Base-by-base conservation (phyloP, 2,113 vertebrate species). In the Panthera uncia region DNA sequence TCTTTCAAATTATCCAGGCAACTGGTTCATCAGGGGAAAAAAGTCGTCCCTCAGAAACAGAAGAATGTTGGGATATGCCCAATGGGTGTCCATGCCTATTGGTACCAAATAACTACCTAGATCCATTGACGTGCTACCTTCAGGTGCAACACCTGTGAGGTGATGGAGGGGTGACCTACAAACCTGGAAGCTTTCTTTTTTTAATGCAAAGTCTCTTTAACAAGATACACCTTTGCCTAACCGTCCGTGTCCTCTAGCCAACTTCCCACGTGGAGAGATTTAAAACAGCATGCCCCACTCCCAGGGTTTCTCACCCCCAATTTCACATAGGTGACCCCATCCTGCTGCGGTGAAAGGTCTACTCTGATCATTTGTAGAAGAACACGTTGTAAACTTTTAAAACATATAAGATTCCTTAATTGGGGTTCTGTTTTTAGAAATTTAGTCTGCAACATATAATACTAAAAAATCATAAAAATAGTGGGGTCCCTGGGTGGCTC, bases 41-140 rank as follows among this genome's bases (percentile, higher is more conserved):
- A n/a, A 12, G 2, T 23, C 12, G 15, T 41, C 23, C 13, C 13
- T 89, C 23, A 25, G 27, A 74, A 57, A 74, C 36, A 41, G 19
- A 71, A 84, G 48, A 29, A 48, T 45, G 13, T 3, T 65, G 36
- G 38, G 11, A 8, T 31, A 4, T 10, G 3, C 1, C 78, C 41
- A 41, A 45, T 7, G 45, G 18, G 33, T 6, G 12, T n/a, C 5
- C 7, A 0, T 21, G 31, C 15, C 66, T 33, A 0, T 13, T 41
- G 29, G 12, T 13, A 23, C 3, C 7, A 12, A 7, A 23, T 68
- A 79, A 45, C 14, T 29, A 1, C 23, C 4, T 16, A 10, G 13
- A 63, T 7, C 14, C 14, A 18, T 0, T 8, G 13, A 19, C 36
- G 16, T 4, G 36, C 0, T 14, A 7, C 19, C 19, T 31, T 84